phyloP scores from a whole-genome alignment of 2,113 vertebrate genomes.

The Hippocampus mohnikei region DNA sequence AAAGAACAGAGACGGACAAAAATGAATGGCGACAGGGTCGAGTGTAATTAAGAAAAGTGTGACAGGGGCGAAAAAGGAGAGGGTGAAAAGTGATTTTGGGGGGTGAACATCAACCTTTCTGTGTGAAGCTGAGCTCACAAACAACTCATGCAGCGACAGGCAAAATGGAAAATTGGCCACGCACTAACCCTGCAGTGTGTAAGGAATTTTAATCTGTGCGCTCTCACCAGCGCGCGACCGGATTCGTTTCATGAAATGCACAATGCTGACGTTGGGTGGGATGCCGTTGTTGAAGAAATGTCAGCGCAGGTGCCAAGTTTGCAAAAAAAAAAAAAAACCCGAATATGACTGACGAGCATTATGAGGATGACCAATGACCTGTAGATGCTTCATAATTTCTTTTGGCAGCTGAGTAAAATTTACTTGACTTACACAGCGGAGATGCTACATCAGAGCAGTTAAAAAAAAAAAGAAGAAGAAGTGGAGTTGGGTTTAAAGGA shows the following conservation, averaged over 20 bases:
- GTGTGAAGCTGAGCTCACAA: conserved; percentile 36
- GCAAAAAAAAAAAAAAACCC: neutral
- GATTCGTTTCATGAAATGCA: neutral
- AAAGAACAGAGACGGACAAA: conserved; percentile 21
- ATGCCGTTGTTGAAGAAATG: neutral
- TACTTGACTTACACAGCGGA: too few relatives aligned
- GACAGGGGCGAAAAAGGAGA: conserved; percentile 22
- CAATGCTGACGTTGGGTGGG: neutral
- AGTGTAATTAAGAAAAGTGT: conserved; percentile 47
- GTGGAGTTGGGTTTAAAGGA: conserved; percentile 33
- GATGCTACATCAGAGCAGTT: neutral
- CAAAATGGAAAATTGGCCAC: conserved; percentile 8
- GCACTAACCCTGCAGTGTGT: neutral
- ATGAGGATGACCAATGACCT: too few relatives aligned
- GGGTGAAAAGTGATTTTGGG: conserved; percentile 21
- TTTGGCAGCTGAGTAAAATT: neutral
- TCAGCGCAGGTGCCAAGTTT: neutral
- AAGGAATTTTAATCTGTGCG: neutral
- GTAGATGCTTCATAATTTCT: too few relatives aligned
- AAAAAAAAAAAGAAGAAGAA: neutral
- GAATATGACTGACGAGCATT: neutral
- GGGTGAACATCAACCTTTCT: conserved; percentile 30
- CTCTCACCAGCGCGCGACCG: neutral
- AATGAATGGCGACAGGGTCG: conserved; percentile 45
- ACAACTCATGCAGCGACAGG: conserved; percentile 13